Percentiles rank a stretch among this genome's conserved stretches.
Conservation (phyloP, 2,797 vertebrate species). For the Iguana delicatissima region DNA sequence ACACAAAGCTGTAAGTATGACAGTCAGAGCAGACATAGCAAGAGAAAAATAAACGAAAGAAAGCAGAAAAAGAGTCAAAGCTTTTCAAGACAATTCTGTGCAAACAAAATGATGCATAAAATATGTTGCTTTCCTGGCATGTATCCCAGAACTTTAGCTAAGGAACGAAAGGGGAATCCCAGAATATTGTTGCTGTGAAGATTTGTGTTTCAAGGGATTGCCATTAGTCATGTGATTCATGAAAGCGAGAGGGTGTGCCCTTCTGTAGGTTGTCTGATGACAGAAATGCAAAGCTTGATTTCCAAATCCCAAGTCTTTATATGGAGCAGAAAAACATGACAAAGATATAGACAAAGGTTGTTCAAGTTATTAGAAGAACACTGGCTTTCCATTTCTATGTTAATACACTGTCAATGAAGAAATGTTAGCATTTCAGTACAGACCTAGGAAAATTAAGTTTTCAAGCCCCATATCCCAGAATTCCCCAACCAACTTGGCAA, state of each 20-base stretch:
- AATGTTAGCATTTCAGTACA: neutral
- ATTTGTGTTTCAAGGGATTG: neutral
- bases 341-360: neutral
- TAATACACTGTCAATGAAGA: neutral
- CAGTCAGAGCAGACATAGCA: neutral
- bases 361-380: neutral
- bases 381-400: neutral
- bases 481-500: neutral
- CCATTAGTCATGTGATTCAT: slow-evolving; percentile 7
- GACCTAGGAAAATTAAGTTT: neutral
- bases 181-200: neutral
- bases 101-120: neutral
- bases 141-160: slow-evolving; percentile 34
- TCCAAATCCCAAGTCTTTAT: neutral
- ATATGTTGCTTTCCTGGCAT: slow-evolving; percentile 46
- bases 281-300: neutral
- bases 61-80: slow-evolving; percentile 26
- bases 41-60: slow-evolving; percentile 20
- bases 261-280: neutral
- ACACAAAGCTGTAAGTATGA: neutral
- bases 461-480: neutral
- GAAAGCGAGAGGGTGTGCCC: neutral
- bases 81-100: neutral
- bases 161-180: slow-evolving; percentile 6
- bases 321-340: neutral